phyloP scores from a whole-genome alignment of 2,888 invertebrate species.

The Nudaria mundana region DNA sequence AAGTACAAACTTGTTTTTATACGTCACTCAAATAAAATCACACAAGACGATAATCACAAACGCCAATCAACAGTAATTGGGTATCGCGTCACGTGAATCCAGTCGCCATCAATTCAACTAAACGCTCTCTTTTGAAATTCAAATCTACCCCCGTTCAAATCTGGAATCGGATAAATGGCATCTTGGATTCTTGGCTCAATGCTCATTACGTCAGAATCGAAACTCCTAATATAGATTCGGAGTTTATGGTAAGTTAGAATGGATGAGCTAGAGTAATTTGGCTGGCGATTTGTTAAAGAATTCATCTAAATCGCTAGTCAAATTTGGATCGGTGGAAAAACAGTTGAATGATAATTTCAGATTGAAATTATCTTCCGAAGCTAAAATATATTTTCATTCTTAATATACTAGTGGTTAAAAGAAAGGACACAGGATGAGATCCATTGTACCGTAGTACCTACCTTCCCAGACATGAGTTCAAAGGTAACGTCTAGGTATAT shows the following conservation, averaged over 20 bases:
- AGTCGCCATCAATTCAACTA: conserved; percentile 26
- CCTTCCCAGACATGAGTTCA: no score
- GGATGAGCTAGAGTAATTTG: conserved; percentile 4
- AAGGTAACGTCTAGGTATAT: no score
- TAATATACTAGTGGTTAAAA: no score
- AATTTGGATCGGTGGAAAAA: neutral
- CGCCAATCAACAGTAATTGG: conserved; percentile 23
- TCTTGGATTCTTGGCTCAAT: conserved; percentile 17
- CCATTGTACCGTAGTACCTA: no score
- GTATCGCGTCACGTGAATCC: conserved; percentile 21
- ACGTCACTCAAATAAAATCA: no score
- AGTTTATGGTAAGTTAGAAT: conserved; percentile 10
- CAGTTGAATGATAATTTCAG: neutral
- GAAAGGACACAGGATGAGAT: no score
- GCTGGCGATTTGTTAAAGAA: conserved; percentile 1
- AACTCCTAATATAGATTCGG: conserved; percentile 9
- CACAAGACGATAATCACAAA: conserved; percentile 22
- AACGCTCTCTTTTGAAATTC: conserved; percentile 45
- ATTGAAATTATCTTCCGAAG: no score
- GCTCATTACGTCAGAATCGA: conserved; percentile 17
- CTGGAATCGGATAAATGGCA: conserved; percentile 40
- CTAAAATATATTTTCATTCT: no score
- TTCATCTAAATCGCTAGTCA: neutral
- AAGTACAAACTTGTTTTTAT: no score
- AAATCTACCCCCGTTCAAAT: conserved; percentile 51